phyloP scores from a whole-genome alignment of 2,113 vertebrate species.

The Ammodramus savannarum region DNA sequence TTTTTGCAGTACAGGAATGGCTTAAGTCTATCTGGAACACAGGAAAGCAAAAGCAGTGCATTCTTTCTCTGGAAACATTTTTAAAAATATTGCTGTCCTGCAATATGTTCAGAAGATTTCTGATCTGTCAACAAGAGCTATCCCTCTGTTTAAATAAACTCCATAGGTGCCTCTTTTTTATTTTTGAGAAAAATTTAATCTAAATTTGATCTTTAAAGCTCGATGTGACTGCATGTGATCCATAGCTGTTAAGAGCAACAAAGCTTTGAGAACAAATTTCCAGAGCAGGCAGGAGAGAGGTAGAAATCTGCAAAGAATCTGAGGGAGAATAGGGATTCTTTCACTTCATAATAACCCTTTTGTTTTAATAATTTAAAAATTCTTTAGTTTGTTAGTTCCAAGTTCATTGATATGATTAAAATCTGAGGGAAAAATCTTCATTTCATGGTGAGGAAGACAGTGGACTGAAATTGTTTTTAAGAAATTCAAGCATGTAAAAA shows the following conservation, averaged over 20 bases:
- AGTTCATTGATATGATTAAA: neutral
- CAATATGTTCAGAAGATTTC: neutral
- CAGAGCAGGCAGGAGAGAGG: neutral
- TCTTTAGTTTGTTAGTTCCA: neutral
- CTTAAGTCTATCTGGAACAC: neutral
- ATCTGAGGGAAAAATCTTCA: rapidly evolving
- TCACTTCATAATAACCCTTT: neutral
- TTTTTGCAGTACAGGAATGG: neutral
- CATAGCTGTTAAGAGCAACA: neutral
- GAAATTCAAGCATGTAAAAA: neutral
- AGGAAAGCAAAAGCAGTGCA: neutral
- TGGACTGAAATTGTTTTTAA: neutral
- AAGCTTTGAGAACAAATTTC: neutral
- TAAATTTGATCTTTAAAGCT: neutral
- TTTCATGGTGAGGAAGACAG: neutral
- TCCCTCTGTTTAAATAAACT: neutral
- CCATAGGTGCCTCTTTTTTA: neutral
- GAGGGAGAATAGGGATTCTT: neutral
- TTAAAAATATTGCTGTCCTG: neutral
- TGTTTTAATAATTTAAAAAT: neutral
- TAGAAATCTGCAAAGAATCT: neutral
- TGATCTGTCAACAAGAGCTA: neutral
- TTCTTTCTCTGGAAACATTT: neutral
- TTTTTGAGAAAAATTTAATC: neutral
- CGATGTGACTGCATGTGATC: neutral